phyloP scores from a whole-genome alignment of 1,140 invertebrate genomes.

The Drosophila subobscura region DNA sequence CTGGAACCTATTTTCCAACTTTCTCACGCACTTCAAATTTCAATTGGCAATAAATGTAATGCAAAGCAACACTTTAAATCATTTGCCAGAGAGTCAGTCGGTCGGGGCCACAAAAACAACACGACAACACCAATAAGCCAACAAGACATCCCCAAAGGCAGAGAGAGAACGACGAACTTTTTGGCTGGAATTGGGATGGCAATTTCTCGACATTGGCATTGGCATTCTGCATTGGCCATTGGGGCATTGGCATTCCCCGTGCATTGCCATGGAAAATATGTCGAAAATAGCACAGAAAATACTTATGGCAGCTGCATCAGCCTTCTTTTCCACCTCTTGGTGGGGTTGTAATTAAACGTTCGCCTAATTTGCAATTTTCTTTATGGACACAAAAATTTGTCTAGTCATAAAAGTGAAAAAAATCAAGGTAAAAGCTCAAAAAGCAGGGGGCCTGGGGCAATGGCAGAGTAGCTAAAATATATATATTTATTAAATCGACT shows the following conservation, averaged over 20 bases:
- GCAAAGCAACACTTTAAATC: slow-evolving; percentile 84
- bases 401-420: slow-evolving; percentile 59
- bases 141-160: slow-evolving; percentile 42
- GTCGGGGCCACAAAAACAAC: slow-evolving; percentile 53
- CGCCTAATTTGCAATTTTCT: slow-evolving; percentile 68
- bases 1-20: slow-evolving; percentile 69
- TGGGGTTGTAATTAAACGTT: slow-evolving; percentile 65
- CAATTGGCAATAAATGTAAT: slow-evolving; percentile 84
- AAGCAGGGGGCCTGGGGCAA: slow-evolving; percentile 10
- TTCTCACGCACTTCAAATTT: slow-evolving; percentile 84
- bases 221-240: too few relatives aligned
- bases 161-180: neutral
- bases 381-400: slow-evolving; percentile 61
- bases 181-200: too few relatives aligned
- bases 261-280: too few relatives aligned
- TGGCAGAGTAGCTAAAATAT: neutral
- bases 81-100: slow-evolving; percentile 65
- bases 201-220: too few relatives aligned
- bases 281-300: neutral
- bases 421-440: slow-evolving; percentile 18
- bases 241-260: too few relatives aligned
- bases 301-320: slow-evolving; percentile 1
- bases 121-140: slow-evolving; percentile 78
- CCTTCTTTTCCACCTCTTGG: slow-evolving; percentile 25
- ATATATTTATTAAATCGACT: slow-evolving; percentile 61